Percentiles rank a stretch among this genome's conserved stretches.
These are phyloP conservation scores for Ditylenchus weischeri DNA, from an alignment of 2,888 invertebrate genomes.

Conservation along the genomic window DNA sequence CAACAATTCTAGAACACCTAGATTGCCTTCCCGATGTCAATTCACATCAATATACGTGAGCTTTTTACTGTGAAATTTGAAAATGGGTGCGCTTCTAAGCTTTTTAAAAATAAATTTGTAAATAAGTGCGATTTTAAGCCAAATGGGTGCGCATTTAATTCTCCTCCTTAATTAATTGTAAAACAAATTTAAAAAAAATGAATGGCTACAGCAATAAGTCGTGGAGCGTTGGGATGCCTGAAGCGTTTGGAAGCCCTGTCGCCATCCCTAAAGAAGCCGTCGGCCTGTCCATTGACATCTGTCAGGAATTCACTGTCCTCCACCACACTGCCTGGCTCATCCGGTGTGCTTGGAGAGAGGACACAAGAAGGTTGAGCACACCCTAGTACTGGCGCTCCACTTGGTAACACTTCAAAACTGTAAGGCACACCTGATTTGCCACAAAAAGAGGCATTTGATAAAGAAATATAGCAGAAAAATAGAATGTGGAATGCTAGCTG, in stretches of 20 bases:
- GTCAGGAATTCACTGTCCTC: conserved; percentile 52
- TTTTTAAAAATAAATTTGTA: too few relatives aligned
- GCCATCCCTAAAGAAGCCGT: conserved; percentile 55
- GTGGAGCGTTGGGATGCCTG: conserved; percentile 43
- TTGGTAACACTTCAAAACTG: conserved; percentile 46
- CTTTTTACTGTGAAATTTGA: too few relatives aligned
- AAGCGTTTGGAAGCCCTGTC: conserved; percentile 43
- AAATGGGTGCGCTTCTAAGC: too few relatives aligned
- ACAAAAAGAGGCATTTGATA: conserved; percentile 42
- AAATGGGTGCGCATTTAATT: too few relatives aligned
- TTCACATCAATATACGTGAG: not conserved
- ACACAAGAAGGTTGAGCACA: conserved; percentile 57
- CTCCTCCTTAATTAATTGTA: too few relatives aligned
- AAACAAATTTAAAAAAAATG: too few relatives aligned
- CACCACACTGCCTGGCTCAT: conserved; percentile 32
- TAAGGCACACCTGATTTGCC: conserved; percentile 55
- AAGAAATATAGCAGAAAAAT: too few relatives aligned
- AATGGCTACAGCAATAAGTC: conserved; percentile 47
- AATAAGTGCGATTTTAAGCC: too few relatives aligned
- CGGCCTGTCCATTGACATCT: conserved; percentile 43
- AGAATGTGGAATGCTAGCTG: too few relatives aligned
- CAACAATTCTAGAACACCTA: too few relatives aligned
- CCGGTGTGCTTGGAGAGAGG: conserved; percentile 25
- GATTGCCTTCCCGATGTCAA: too few relatives aligned
- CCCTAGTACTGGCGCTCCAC: conserved; percentile 46